These are phyloP conservation scores for Lasioglossum baleicum DNA, from an alignment of 1,140 invertebrate species.

Conservation along the genomic window DNA sequence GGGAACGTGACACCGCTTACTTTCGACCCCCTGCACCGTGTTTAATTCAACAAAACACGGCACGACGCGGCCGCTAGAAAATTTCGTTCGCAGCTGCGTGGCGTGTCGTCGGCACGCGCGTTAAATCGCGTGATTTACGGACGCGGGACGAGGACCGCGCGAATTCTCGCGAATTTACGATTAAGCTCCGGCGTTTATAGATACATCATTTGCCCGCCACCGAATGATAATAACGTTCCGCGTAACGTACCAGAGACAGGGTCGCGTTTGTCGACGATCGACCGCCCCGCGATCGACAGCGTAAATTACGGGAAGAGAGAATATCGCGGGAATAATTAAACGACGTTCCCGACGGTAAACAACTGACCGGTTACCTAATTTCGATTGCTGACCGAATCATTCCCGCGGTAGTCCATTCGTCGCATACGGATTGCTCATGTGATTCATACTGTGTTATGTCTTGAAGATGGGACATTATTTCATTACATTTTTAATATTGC, in stretches of 20 bases:
- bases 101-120: constrained; percentile 17
- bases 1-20: neutral
- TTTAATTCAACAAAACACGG: neutral
- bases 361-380: no score
- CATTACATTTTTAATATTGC: no score
- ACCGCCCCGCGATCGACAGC: no score
- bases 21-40: neutral
- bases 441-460: no score
- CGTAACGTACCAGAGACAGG: neutral
- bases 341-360: no score
- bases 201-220: constrained; percentile 41
- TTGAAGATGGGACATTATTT: no score
- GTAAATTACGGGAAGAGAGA: no score
- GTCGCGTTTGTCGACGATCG: constrained; percentile 8
- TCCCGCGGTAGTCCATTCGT: no score
- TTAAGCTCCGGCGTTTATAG: constrained; percentile 37
- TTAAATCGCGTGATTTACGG: constrained; percentile 57
- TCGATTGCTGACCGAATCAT: no score
- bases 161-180: constrained; percentile 20
- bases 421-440: no score
- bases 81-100: constrained; percentile 27
- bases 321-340: no score
- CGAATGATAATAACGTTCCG: constrained; percentile 44
- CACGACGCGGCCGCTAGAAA: neutral
- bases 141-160: neutral